A percentile compares a stretch with the other conserved stretches of the same genome.
Evolutionary conservation across 2,888 invertebrate genomes (phyloP).

Genomic region (Dugesia japonica): DNA sequence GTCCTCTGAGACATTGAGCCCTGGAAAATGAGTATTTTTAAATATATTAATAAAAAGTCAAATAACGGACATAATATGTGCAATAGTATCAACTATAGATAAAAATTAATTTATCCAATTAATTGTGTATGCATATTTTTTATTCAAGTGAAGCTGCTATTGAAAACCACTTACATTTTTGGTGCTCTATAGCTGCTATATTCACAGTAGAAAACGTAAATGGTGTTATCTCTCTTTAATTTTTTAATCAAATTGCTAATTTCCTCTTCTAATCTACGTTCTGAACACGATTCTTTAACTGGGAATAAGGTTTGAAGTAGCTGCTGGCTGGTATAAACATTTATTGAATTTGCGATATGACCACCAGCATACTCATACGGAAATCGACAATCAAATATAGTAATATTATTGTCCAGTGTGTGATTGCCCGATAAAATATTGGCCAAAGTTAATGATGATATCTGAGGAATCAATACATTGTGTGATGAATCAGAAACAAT

Average conservation of each 20-base stretch:
- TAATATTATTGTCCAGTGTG: background rate
- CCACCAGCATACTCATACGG: conserved; percentile 28
- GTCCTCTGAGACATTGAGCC: background rate
- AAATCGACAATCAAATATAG: conserved; percentile 27
- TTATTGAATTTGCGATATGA: conserved; percentile 7
- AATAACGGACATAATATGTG: background rate
- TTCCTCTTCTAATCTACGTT: background rate
- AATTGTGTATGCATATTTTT: no score
- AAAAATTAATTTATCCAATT: no score
- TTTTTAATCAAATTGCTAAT: background rate
- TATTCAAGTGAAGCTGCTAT: no score
- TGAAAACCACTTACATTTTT: conserved; percentile 20
- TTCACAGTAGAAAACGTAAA: conserved; percentile 28
- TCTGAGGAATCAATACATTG: background rate
- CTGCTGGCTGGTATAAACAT: conserved; percentile 23
- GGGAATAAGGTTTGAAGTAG: conserved; percentile 13
- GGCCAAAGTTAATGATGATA: background rate
- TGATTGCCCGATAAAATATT: conserved; percentile 5
- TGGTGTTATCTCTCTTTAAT: background rate
- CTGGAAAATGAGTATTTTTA: background rate
- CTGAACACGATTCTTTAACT: background rate
- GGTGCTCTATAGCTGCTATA: conserved; percentile 26
- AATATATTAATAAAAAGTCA: background rate
- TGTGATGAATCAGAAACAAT: background rate
- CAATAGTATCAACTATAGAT: no score